Evolutionary conservation across 1,140 invertebrate genomes (phyloP), one percentile per base, ranked within the genome.

Genomic region (Elysia chlorotica): DNA sequence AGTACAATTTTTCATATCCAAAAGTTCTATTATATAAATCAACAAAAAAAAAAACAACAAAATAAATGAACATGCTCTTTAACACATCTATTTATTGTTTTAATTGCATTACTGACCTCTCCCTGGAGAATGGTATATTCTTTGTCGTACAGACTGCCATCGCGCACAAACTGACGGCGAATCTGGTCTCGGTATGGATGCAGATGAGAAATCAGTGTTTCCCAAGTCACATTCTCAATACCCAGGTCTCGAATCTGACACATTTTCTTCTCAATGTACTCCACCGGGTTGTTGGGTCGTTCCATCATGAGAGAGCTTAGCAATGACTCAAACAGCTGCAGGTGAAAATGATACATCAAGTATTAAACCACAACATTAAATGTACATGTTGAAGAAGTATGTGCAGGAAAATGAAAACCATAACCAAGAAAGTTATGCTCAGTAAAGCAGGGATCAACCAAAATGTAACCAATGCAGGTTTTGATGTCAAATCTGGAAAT

Each of bases 241-340:
- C 85, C 84, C 37, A 81, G 76, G 31, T 81, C 71, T 66, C 79
- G 78, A 48, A 86, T 79, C 74, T 83, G 74, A 23, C 76, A 70
- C 79, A 86, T 82, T 73, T 82, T 85, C 59, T 75, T 74, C 62
- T 84, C 82, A 35, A 86, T 81, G 75, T 81, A 86, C 23, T 67
- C 54, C 2, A 86, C 79, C n/a, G 83, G 84, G 74, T 86, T 82
- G 21, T 82, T 80, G 25, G 85, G 85, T 63, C 84, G 71, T 61
- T 86, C 83, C 36, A 86, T 67, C 84, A 86, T 85, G 10, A 86
- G 62, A 62, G 76, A 80, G 72, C 82, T 84, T 14, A 86, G 74
- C 0, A 86, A 74, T 65, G 83, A 83, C 74, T 85, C 82, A 78
- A 86, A 86, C 79, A 86, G 82, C 68, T 86, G 82, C n/a, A 28